These are phyloP conservation scores for Planococcus citri DNA, from an alignment of 1,140 invertebrate genomes.

Conservation along the genomic window DNA sequence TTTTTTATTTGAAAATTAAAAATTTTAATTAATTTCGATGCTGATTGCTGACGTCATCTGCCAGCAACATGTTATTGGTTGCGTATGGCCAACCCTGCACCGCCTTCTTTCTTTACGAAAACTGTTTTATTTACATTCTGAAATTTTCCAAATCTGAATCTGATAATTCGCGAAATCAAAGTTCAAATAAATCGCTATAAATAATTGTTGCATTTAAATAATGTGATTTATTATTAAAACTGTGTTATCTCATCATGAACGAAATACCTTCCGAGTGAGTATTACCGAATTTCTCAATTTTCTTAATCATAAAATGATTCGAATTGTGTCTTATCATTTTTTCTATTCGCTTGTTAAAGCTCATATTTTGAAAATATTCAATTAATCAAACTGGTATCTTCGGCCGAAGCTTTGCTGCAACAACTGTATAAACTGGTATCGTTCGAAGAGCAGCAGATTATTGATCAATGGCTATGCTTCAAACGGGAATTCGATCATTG, in stretches of 20 bases:
- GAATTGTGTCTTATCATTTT: not conserved
- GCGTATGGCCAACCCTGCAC: too few species aligned
- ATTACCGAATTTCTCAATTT: not conserved
- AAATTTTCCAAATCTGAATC: too few species aligned
- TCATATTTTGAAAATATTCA: not conserved
- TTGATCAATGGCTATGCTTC: not conserved
- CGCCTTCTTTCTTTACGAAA: too few species aligned
- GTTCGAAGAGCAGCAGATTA: not conserved
- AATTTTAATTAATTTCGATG: too few species aligned
- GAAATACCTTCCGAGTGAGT: not conserved
- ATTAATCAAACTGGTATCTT: not conserved
- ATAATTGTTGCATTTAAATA: too few species aligned
- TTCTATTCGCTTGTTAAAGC: not conserved
- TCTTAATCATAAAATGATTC: not conserved
- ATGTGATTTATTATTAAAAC: too few species aligned
- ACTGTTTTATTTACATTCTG: too few species aligned
- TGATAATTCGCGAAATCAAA: too few species aligned
- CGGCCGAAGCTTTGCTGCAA: not conserved
- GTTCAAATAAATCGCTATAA: too few species aligned
- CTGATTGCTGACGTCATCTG: too few species aligned
- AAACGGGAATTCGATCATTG: not conserved
- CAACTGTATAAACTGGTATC: not conserved
- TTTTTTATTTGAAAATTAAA: too few species aligned
- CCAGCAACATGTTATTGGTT: too few species aligned
- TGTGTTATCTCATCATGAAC: not conserved